Conservation (phyloP, 2,888 invertebrate species). For the Pheosia gnoma region DNA sequence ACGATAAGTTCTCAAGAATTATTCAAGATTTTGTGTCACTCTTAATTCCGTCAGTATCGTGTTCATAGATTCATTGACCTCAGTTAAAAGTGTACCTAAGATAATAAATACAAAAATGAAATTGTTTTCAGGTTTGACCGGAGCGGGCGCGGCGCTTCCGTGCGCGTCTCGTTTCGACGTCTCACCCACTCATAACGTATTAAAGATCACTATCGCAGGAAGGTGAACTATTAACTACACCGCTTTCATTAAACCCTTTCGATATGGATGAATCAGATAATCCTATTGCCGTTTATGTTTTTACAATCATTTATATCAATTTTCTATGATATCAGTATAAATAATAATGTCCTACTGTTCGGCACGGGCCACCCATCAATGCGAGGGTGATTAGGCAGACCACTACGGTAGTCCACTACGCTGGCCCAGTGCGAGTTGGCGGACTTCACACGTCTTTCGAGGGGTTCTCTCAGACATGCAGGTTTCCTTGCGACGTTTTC, state of each 20-base stretch:
- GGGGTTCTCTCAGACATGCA: too few species aligned
- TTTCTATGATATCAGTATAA: background rate
- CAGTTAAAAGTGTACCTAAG: background rate
- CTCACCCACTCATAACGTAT: conserved; percentile 78
- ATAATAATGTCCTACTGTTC: too few species aligned
- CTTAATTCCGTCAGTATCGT: too few species aligned
- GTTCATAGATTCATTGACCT: too few species aligned
- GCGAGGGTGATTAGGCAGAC: too few species aligned
- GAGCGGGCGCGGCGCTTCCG: conserved; percentile 73
- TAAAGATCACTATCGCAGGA: conserved; percentile 82
- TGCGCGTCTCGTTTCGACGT: conserved; percentile 64
- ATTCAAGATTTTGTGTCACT: too few species aligned
- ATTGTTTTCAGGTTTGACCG: conserved; percentile 46
- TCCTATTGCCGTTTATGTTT: conserved; percentile 20
- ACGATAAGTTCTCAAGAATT: too few species aligned
- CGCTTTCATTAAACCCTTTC: conserved; percentile 79
- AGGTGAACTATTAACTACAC: conserved; percentile 74
- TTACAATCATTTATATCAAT: conserved; percentile 36
- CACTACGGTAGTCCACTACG: too few species aligned
- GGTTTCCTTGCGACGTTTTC: too few species aligned
- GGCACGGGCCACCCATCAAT: too few species aligned
- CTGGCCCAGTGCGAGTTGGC: too few species aligned
- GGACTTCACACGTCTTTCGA: too few species aligned
- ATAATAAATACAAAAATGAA: conserved; percentile 35
- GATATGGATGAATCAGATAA: conserved; percentile 44